These are phyloP conservation scores for Acronicta alni DNA, from an alignment of 2,888 invertebrate genomes.

Conservation along the genomic window DNA sequence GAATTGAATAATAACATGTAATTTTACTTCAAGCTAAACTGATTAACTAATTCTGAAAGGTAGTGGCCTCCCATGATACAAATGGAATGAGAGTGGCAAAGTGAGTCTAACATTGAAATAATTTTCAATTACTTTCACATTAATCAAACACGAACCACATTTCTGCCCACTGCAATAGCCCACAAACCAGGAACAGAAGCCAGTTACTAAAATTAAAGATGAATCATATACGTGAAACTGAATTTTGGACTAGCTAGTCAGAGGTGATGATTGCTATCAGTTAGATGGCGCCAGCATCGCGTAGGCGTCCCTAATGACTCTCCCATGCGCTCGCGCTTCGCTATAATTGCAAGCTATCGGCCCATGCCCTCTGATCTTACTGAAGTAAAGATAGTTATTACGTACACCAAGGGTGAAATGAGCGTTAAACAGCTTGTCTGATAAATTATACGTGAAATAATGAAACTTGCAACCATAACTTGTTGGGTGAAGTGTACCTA, in stretches of 20 bases:
- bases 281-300: slow-evolving; percentile 72
- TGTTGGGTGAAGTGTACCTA: slow-evolving; percentile 70
- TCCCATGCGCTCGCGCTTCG: slow-evolving; percentile 80
- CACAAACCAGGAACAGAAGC: slow-evolving; percentile 27
- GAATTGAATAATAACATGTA: slow-evolving; percentile 48
- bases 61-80: neutral
- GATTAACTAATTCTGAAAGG: slow-evolving; percentile 28
- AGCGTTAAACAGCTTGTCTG: slow-evolving; percentile 84
- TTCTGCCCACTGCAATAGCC: slow-evolving; percentile 18
- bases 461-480: slow-evolving; percentile 71
- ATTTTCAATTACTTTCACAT: slow-evolving; percentile 26
- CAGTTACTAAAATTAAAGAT: slow-evolving; percentile 55
- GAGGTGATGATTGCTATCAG: slow-evolving; percentile 84
- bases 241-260: slow-evolving; percentile 74
- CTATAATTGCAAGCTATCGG: slow-evolving; percentile 86
- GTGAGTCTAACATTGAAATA: slow-evolving; percentile 3
- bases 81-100: neutral
- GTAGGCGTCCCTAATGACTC: slow-evolving; percentile 79
- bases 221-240: slow-evolving; percentile 53
- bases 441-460: slow-evolving; percentile 85
- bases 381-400: slow-evolving; percentile 86
- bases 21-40: slow-evolving; percentile 41
- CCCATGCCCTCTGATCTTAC: slow-evolving; percentile 86
- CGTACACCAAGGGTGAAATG: slow-evolving; percentile 84
- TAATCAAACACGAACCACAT: slow-evolving; percentile 23